These are phyloP conservation scores for Lutjanus argentimaculatus DNA, from an alignment of 2,797 vertebrate genomes.

Conservation along the genomic window DNA sequence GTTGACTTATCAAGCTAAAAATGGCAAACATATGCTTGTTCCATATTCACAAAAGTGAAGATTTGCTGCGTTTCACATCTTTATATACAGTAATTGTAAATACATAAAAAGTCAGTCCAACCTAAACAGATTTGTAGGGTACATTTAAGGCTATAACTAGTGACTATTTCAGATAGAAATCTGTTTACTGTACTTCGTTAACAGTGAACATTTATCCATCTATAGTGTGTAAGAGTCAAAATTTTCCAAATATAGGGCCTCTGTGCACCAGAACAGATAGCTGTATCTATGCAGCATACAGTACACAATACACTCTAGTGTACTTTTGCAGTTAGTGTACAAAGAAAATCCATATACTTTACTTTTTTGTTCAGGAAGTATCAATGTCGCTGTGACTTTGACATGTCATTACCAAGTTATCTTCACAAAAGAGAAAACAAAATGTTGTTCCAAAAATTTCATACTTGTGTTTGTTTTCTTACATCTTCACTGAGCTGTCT, in stretches of 20 bases:
- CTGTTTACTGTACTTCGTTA: too few relatives aligned
- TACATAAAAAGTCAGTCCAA: too few relatives aligned
- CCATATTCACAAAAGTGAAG: too few relatives aligned
- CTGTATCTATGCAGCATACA: neutral
- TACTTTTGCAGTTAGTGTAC: too few relatives aligned
- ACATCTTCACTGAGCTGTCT: conserved; percentile 17
- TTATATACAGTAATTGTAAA: too few relatives aligned
- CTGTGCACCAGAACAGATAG: neutral
- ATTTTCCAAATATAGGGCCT: neutral
- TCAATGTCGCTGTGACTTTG: neutral
- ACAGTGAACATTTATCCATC: neutral
- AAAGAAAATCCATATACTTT: neutral
- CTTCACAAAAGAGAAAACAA: neutral
- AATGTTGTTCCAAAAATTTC: conserved; percentile 26
- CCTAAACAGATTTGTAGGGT: too few relatives aligned
- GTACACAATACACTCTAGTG: neutral
- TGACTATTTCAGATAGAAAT: too few relatives aligned
- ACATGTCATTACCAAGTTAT: neutral
- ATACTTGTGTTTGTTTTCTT: conserved; percentile 15
- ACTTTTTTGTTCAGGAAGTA: neutral
- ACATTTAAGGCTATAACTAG: too few relatives aligned
- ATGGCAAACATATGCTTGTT: too few relatives aligned
- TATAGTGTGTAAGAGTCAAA: too few relatives aligned
- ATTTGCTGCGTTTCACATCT: too few relatives aligned
- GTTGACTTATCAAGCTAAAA: too few relatives aligned